Percentiles rank a stretch among this genome's conserved stretches.
Evolutionary conservation across 1,140 invertebrate genomes (phyloP).

Genomic region (Heliconius eleuchia): DNA sequence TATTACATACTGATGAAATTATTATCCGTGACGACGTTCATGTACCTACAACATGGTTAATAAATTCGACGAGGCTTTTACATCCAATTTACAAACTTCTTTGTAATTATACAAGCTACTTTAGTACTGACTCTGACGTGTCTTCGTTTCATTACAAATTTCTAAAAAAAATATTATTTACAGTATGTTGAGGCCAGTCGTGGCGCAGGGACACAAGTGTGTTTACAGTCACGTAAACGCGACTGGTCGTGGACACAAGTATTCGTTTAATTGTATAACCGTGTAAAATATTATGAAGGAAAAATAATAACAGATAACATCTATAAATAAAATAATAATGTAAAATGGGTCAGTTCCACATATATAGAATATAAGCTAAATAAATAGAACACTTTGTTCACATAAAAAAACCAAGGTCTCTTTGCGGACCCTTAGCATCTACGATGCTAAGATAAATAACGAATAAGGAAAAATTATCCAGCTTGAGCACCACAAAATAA

Average conservation of each 20-base stretch:
- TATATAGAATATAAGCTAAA: too few species aligned
- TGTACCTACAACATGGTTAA: neutral
- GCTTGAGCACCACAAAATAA: too few species aligned
- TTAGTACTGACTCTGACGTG: neutral
- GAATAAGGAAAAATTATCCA: too few species aligned
- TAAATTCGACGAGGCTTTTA: neutral
- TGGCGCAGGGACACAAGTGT: neutral
- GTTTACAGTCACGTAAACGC: neutral
- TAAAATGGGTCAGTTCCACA: too few species aligned
- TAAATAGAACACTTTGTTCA: too few species aligned
- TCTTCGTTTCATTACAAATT: neutral
- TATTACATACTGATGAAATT: conserved; percentile 3
- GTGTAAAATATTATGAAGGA: too few species aligned
- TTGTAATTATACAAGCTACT: neutral
- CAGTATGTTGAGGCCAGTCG: neutral
- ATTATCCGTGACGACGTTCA: neutral
- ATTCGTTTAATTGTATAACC: too few species aligned
- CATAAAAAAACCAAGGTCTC: too few species aligned
- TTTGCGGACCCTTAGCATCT: too few species aligned
- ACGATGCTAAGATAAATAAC: too few species aligned
- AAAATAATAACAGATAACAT: too few species aligned
- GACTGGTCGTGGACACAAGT: neutral
- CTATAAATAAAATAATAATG: too few species aligned
- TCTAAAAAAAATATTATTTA: neutral
- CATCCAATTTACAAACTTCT: conserved; percentile 4